Evolutionary conservation across 2,113 vertebrate genomes (phyloP).

Genomic region (Anhinga rufa): DNA sequence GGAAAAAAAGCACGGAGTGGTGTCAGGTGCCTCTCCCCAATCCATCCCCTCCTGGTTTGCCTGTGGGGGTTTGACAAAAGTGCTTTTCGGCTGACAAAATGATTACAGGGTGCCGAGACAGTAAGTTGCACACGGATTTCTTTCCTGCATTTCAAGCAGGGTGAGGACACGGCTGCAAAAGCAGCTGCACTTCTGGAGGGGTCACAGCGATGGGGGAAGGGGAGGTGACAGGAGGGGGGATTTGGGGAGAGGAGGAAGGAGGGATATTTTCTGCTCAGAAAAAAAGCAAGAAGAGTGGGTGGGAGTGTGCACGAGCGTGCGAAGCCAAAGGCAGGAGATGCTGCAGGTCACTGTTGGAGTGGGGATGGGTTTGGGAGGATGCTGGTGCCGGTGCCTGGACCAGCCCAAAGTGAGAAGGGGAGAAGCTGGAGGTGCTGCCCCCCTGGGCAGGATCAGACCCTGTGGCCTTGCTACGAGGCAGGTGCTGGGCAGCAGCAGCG

Average conservation of each 20-base stretch:
- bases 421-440: background rate
- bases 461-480: accelerated
- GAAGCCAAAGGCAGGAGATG: background rate
- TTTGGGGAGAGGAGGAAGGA: background rate
- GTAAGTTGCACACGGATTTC: background rate
- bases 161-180: background rate
- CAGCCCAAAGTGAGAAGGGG: background rate
- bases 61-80: constrained; percentile 41
- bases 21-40: background rate
- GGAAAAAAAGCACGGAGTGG: background rate
- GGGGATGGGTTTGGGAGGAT: background rate
- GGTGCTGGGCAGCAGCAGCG: background rate
- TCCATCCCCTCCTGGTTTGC: background rate
- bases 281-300: background rate
- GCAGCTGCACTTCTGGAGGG: constrained; percentile 25
- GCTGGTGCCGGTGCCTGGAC: background rate
- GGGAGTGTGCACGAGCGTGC: accelerated
- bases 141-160: constrained; percentile 35
- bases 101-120: constrained; percentile 39
- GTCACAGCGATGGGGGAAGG: background rate
- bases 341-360: background rate
- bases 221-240: background rate
- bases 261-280: background rate
- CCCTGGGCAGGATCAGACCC: background rate
- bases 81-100: constrained; percentile 45